phyloP scores from a whole-genome alignment of 2,113 vertebrate genomes.

The Siphamia tubifer region DNA sequence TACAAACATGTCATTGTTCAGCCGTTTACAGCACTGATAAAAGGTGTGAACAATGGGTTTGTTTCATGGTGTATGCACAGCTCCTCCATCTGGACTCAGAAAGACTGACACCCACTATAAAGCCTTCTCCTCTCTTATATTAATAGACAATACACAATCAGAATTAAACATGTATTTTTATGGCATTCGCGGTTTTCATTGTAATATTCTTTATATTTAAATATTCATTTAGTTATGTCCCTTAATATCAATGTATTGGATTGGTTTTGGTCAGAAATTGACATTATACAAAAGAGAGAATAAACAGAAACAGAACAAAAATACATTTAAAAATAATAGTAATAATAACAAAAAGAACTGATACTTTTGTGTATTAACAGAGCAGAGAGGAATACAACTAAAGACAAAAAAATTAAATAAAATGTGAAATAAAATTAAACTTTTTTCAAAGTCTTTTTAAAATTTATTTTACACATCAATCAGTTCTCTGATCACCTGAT shows the following conservation, averaged over 20 bases:
- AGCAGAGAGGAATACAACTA: too few species aligned
- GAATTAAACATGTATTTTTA: background rate
- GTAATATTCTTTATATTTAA: background rate
- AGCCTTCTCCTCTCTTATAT: background rate
- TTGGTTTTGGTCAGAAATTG: background rate
- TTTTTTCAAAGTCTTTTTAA: background rate
- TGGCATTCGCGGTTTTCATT: background rate
- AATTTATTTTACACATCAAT: background rate
- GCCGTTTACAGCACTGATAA: background rate
- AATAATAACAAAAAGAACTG: too few species aligned
- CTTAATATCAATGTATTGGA: too few species aligned
- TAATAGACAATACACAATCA: background rate
- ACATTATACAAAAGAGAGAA: background rate
- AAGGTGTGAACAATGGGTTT: constrained; percentile 8
- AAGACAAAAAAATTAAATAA: background rate
- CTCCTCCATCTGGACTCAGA: constrained; percentile 71
- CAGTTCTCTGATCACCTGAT: constrained; percentile 8
- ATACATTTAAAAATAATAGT: too few species aligned
- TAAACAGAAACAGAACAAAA: background rate
- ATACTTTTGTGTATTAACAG: too few species aligned
- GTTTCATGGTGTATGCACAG: constrained; percentile 44
- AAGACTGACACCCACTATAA: constrained; percentile 35
- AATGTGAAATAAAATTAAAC: too few species aligned
- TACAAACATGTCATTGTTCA: background rate
- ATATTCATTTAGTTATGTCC: background rate